Evolutionary conservation across 2,888 invertebrate genomes (phyloP).

Genomic region (Icerya purchasi): DNA sequence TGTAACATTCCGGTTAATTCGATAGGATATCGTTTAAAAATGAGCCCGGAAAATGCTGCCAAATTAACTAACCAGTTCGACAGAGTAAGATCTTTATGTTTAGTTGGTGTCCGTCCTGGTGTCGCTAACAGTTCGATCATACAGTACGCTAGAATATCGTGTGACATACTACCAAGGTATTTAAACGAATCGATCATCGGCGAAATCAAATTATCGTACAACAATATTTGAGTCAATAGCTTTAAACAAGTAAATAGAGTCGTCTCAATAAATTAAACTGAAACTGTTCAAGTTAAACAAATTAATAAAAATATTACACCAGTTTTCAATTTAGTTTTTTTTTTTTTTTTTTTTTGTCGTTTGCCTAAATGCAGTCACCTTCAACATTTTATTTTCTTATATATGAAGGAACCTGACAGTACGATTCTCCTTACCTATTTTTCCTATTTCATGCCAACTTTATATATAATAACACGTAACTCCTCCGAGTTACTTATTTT

Average conservation of each 20-base stretch:
- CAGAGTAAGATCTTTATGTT: conserved; percentile 75
- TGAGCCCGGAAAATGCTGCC: conserved; percentile 84
- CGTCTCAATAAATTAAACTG: too few relatives aligned
- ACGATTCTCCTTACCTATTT: too few relatives aligned
- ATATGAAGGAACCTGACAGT: too few relatives aligned
- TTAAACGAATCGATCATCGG: conserved; percentile 96
- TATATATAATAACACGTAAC: too few relatives aligned
- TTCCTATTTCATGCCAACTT: too few relatives aligned
- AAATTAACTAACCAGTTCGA: conserved; percentile 87
- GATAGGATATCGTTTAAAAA: conserved; percentile 71
- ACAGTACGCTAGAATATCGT: conserved; percentile 89
- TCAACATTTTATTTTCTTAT: too few relatives aligned
- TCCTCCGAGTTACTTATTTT: too few relatives aligned
- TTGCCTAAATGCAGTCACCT: too few relatives aligned
- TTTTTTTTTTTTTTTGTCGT: too few relatives aligned
- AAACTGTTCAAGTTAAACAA: too few relatives aligned
- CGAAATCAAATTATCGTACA: conserved; percentile 78
- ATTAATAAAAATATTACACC: too few relatives aligned
- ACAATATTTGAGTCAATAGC: conserved; percentile 61
- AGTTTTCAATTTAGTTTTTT: too few relatives aligned
- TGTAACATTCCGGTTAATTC: conserved; percentile 87
- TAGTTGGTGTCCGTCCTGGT: conserved; percentile 44
- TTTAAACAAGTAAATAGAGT: conserved; percentile 21
- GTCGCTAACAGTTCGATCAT: conserved; percentile 75
- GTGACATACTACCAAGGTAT: conserved; percentile 81